Percentiles rank a stretch among this genome's conserved stretches.
These are phyloP conservation scores for Meloidogyne hapla DNA, from an alignment of 1,140 invertebrate genomes.

Conservation along the genomic window DNA sequence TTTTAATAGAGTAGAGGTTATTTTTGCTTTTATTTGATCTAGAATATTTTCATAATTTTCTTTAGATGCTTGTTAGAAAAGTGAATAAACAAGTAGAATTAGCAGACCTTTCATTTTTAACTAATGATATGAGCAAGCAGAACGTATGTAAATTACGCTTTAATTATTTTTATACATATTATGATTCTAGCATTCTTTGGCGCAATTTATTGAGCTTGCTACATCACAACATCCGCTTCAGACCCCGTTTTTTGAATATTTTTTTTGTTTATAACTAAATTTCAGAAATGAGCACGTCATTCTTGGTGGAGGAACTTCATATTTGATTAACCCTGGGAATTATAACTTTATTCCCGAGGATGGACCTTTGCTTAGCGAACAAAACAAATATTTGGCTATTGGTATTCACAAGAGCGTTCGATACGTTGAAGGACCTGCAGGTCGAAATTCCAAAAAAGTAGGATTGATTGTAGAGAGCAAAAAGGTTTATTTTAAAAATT, in stretches of 20 bases:
- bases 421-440: conserved; percentile 39
- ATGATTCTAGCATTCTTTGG: conserved; percentile 27
- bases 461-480: conserved; percentile 41
- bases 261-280: not conserved
- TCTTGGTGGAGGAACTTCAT: conserved; percentile 32
- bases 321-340: conserved; percentile 21
- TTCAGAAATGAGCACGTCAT: conserved; percentile 26
- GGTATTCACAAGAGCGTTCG: conserved; percentile 39
- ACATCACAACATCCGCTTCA: conserved; percentile 28
- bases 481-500: conserved; percentile 1
- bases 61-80: conserved; percentile 35
- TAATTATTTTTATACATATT: not conserved
- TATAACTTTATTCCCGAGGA: conserved; percentile 26
- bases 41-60: not conserved
- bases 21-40: not conserved
- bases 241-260: conserved; percentile 18
- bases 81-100: conserved; percentile 33
- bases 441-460: conserved; percentile 26
- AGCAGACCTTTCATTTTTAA: conserved; percentile 29
- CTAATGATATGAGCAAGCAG: conserved; percentile 29
- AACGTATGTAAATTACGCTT: not conserved
- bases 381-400: conserved; percentile 42
- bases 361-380: conserved; percentile 20
- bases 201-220: conserved; percentile 37
- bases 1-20: conserved; percentile 26